phyloP scores from a whole-genome alignment of 2,797 vertebrate genomes.

The Heliangelus exortis region DNA sequence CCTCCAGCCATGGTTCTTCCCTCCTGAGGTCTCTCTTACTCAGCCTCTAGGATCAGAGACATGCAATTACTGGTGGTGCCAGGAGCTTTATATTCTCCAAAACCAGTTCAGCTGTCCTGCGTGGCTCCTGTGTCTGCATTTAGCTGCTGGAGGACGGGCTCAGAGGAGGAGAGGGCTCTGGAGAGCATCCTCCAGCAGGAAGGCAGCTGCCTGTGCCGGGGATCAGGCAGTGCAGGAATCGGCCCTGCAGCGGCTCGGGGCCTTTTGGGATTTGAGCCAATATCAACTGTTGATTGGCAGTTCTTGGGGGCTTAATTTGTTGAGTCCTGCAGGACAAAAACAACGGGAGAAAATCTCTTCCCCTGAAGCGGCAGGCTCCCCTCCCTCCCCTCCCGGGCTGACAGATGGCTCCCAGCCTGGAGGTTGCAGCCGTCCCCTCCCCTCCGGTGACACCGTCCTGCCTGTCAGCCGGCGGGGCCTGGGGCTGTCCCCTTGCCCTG shows the following conservation, averaged over 20 bases:
- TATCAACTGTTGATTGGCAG: conserved; percentile 52
- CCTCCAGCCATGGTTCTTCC: neutral
- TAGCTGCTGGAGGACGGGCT: rapidly evolving
- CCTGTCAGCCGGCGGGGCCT: neutral
- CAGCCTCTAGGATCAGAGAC: neutral
- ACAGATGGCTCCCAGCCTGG: conserved; percentile 53
- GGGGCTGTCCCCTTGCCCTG: neutral
- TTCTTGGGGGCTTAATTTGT: conserved; percentile 43
- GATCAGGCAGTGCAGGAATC: conserved; percentile 29
- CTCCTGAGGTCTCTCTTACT: neutral
- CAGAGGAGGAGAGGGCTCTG: rapidly evolving
- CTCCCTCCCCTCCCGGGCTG: neutral
- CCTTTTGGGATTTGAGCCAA: conserved; percentile 23
- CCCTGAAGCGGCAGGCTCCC: neutral
- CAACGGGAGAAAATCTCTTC: conserved; percentile 36
- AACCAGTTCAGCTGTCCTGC: neutral
- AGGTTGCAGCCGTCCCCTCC: neutral
- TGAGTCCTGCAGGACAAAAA: conserved; percentile 42
- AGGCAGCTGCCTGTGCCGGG: neutral
- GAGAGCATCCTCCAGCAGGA: neutral
- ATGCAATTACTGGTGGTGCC: neutral
- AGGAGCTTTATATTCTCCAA: neutral
- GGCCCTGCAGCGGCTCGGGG: neutral
- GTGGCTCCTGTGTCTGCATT: neutral
- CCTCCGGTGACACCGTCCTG: neutral